A percentile compares a stretch with the other conserved stretches of the same genome.
These are phyloP conservation scores for Caenorhabditis remanei DNA, from an alignment of 1,140 invertebrate species.

Conservation along the genomic window DNA sequence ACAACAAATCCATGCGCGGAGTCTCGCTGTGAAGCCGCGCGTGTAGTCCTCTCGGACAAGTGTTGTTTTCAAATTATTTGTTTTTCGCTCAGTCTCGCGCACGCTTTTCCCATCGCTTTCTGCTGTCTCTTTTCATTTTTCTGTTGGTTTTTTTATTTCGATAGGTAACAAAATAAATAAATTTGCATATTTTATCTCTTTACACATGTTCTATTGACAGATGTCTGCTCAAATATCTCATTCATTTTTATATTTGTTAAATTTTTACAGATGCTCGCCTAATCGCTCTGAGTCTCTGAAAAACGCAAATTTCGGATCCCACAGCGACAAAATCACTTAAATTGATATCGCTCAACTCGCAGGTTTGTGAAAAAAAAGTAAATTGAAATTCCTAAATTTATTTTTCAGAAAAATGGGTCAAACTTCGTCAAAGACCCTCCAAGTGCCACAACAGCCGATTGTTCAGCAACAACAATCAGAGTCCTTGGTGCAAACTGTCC, in stretches of 20 bases:
- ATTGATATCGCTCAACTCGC: too few species aligned
- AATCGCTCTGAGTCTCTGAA: neutral
- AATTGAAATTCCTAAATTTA: neutral
- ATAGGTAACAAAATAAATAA: too few species aligned
- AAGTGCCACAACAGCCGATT: neutral
- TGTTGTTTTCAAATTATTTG: neutral
- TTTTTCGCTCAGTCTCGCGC: neutral
- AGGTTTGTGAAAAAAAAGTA: neutral
- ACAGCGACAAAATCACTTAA: too few species aligned
- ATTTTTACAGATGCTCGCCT: constrained; percentile 7
- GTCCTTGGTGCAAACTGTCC: neutral
- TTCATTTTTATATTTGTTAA: neutral
- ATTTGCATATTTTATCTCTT: too few species aligned
- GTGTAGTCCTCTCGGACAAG: constrained; percentile 30
- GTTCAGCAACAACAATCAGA: neutral
- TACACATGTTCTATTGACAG: too few species aligned
- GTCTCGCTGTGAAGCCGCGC: neutral
- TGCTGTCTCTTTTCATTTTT: neutral
- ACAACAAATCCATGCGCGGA: neutral
- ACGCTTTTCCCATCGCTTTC: neutral
- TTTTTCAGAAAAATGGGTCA: constrained; percentile 9
- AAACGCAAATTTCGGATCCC: neutral
- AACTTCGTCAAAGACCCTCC: neutral
- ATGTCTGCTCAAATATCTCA: too few species aligned
- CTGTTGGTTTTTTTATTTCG: neutral